Base-by-base conservation (phyloP, 2,888 invertebrate genomes). In the Reticulitermes lucifugus region DNA sequence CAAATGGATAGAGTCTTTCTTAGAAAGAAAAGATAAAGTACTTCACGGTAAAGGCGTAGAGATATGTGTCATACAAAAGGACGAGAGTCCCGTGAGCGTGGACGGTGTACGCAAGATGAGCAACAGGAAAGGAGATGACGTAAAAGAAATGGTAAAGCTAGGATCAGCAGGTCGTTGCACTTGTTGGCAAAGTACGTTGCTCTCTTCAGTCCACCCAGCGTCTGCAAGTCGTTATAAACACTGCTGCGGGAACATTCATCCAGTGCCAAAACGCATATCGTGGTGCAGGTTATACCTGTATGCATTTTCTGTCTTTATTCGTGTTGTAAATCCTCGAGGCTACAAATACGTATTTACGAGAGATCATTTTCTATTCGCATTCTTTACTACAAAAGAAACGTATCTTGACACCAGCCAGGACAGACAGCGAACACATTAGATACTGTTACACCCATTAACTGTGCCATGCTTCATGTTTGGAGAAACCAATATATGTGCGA, bases 161-260 rank as follows among this genome's bases (percentile, higher is more conserved):
- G 77, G 22, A 51, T 46, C 35, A 43, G 65, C 79, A 75, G 85
- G 85, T 41, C 85, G 71, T 85, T 85, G 85, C 85, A 75, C 85
- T 85, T 55, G 51, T 29, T n/a, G 46, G 29, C 41, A 43, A n/a
- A 85, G 85, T 83, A 83, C 85, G 70, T 85, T 85, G 85, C 85
- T 83, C 85, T 77, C 83, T 70, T 25, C 21, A 80, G 25, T 77
- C 22, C 59, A 79, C 65, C 71, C 43, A 35, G 21, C 35, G 77
- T 77, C 77, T 77, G 77, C 77, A n/a, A 46, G 77, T 7, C 73
- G 41, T 73, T 73, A 73, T 41, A 41, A 41, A 73, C 21, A 41
- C 25, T 70, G 25, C 70, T 70, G 70, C 21, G 14, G 29, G 10
- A 29, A 73, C 10, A 6, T 3, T 21, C 35, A 14, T 41, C 41